Evolutionary conservation across 37 sponge, comb jelly and placozoan species (phyloP).

Genomic region (Halichondria panicea): DNA sequence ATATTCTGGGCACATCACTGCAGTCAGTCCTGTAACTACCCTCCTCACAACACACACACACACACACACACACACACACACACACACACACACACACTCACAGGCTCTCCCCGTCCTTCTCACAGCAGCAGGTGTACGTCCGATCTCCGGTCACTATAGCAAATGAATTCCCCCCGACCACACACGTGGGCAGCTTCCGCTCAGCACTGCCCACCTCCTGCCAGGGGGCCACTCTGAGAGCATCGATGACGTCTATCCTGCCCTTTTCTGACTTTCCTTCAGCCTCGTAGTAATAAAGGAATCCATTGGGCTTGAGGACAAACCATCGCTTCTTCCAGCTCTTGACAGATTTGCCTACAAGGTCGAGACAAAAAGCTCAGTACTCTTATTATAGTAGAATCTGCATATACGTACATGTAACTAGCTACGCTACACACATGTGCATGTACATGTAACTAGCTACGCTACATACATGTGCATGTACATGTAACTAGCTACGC

Average conservation of each 20-base stretch:
- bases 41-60: neutral
- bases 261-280: conserved; percentile 50
- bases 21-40: no score
- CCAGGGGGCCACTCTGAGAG: conserved; percentile 13
- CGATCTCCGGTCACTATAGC: conserved; percentile 39
- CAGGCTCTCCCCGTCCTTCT: conserved; percentile 35
- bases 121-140: conserved; percentile 54
- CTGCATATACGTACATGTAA: neutral
- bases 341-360: conserved; percentile 42
- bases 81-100: conserved; percentile 41
- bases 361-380: no score
- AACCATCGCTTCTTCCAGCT: conserved; percentile 62
- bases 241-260: conserved; percentile 47
- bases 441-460: neutral
- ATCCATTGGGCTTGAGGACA: conserved; percentile 60
- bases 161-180: conserved; percentile 15
- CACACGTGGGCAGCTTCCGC: conserved; percentile 6
- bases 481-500: neutral
- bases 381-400: no score
- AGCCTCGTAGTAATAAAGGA: conserved; percentile 41
- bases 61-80: neutral
- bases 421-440: neutral
- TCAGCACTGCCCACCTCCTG: conserved; percentile 5
- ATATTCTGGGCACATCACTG: neutral
- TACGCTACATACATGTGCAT: neutral